phyloP scores from a whole-genome alignment of 2,888 invertebrate genomes.

The Ectobius pallidus region DNA sequence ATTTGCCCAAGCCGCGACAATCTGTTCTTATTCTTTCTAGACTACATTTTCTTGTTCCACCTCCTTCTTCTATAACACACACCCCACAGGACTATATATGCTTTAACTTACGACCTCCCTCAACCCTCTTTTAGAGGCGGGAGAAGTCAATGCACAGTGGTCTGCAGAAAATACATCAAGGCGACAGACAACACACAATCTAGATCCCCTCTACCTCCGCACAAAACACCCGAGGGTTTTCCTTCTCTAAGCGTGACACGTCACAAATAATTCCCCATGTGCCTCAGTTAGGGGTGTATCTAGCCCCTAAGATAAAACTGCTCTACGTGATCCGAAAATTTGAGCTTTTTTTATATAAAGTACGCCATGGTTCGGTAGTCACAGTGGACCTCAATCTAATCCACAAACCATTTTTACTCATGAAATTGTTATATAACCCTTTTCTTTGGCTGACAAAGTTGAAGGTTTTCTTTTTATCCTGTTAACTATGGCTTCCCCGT shows the following conservation, averaged over 20 bases:
- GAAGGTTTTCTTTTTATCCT: no score
- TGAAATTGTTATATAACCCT: no score
- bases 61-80: neutral
- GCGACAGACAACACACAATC: conserved; percentile 19
- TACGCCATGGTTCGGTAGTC: neutral
- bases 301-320: conserved; percentile 21
- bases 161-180: conserved; percentile 29
- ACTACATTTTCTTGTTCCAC: neutral
- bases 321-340: conserved; percentile 21
- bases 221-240: neutral
- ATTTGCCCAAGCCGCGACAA: conserved; percentile 6
- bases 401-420: no score
- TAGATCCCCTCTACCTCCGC: neutral
- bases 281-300: neutral
- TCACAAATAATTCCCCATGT: conserved; percentile 27
- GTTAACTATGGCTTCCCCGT: no score
- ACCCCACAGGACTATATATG: neutral
- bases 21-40: conserved; percentile 25
- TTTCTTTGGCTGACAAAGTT: no score
- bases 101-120: conserved; percentile 9
- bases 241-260: conserved; percentile 22
- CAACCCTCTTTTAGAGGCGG: no score
- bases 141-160: conserved; percentile 27
- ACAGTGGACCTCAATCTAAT: neutral
- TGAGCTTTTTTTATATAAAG: neutral